phyloP scores from a whole-genome alignment of 1,140 invertebrate genomes.

The Glomeris maerens region DNA sequence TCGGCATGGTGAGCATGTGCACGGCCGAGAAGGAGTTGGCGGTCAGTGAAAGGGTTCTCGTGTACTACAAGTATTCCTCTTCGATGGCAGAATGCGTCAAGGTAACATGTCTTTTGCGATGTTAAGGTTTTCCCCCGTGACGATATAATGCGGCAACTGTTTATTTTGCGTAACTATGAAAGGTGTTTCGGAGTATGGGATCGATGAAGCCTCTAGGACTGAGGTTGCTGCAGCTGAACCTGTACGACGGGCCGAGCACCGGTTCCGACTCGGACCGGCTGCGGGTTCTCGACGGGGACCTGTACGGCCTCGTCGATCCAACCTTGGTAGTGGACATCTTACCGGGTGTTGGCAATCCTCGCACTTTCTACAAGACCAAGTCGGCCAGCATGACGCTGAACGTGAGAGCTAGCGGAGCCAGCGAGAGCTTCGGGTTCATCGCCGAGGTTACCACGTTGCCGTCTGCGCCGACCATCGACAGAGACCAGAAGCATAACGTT shows the following conservation, averaged over 20 bases:
- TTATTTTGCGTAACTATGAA: too few relatives aligned
- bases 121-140: too few relatives aligned
- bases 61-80: slow-evolving; percentile 97
- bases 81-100: slow-evolving; percentile 94
- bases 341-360: slow-evolving; percentile 29
- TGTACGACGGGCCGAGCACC: slow-evolving; percentile 70
- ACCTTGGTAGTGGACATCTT: slow-evolving; percentile 17
- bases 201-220: slow-evolving; percentile 76
- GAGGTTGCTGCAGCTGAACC: slow-evolving; percentile 75
- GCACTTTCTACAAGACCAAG: slow-evolving; percentile 52
- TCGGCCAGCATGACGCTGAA: slow-evolving; percentile 27
- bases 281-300: slow-evolving; percentile 78
- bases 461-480: slow-evolving; percentile 44
- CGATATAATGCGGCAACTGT: too few relatives aligned
- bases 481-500: slow-evolving; percentile 81
- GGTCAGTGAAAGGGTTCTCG: slow-evolving; percentile 73
- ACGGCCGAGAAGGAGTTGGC: slow-evolving; percentile 80
- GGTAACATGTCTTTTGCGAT: too few relatives aligned
- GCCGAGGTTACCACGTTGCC: slow-evolving; percentile 92
- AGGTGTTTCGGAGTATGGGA: slow-evolving; percentile 74
- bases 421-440: slow-evolving; percentile 86
- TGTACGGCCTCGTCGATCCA: slow-evolving; percentile 61
- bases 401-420: slow-evolving; percentile 88
- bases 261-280: slow-evolving; percentile 68
- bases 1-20: slow-evolving; percentile 91